Percentiles rank a stretch among this genome's conserved stretches.
phyloP scores from a whole-genome alignment of 2,113 vertebrate genomes.

The Prunella fulvescens region DNA sequence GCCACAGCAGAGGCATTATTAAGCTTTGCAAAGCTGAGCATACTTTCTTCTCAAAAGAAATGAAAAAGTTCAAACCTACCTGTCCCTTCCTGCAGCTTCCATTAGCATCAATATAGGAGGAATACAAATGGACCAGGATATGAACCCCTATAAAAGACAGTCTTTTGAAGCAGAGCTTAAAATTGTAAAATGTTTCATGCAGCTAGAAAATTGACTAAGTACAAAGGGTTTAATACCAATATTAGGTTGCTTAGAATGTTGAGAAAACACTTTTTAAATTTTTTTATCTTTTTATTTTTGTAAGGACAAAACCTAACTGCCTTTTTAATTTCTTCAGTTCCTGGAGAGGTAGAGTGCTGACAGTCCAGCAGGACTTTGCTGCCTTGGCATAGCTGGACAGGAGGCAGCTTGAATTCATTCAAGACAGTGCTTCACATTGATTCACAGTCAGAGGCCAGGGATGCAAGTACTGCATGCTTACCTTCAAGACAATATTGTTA shows the following conservation, averaged over 20 bases:
- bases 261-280: background rate
- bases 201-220: background rate
- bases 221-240: background rate
- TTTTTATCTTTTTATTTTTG: background rate
- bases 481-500: background rate
- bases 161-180: background rate
- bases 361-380: background rate
- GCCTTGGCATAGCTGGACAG: background rate
- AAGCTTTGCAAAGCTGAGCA: background rate
- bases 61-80: background rate
- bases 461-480: background rate
- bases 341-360: background rate
- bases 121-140: background rate
- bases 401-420: background rate
- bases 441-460: background rate
- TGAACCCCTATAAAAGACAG: background rate
- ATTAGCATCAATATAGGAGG: background rate
- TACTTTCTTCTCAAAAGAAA: background rate
- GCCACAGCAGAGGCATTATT: background rate
- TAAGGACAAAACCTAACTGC: background rate
- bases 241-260: background rate
- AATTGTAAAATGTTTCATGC: background rate
- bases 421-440: background rate
- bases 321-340: background rate
- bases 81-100: background rate